These are phyloP conservation scores for Arrhamphus sclerolepis DNA, from an alignment of 2,797 vertebrate species.

Conservation along the genomic window DNA sequence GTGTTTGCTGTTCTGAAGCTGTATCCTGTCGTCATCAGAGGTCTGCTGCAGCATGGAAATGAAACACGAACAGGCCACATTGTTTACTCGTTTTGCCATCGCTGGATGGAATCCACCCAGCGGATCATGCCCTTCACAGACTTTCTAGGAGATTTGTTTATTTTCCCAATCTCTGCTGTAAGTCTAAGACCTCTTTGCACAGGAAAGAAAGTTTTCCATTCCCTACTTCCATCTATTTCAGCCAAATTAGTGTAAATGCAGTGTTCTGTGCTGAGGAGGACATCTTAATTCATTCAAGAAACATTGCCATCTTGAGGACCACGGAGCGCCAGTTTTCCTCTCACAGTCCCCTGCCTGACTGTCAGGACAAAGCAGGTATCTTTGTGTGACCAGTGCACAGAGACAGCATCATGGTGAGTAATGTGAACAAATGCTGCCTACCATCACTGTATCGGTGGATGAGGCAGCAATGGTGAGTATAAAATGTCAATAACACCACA, in stretches of 20 bases:
- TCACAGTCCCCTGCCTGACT: conserved; percentile 33
- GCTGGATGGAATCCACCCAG: conserved; percentile 61
- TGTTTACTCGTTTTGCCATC: conserved; percentile 50
- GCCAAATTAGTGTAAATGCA: conserved; percentile 26
- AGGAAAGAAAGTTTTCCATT: conserved; percentile 42
- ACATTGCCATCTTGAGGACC: conserved; percentile 72
- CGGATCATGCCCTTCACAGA: conserved; percentile 35
- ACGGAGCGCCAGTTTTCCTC: conserved; percentile 47
- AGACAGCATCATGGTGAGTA: conserved; percentile 66
- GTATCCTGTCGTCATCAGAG: conserved; percentile 41
- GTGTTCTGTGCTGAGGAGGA: conserved; percentile 55
- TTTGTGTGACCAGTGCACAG: conserved; percentile 29
- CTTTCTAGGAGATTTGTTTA: conserved; percentile 54
- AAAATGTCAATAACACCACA: conserved; percentile 53
- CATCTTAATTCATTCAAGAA: conserved; percentile 43
- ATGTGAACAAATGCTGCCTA: conserved; percentile 55
- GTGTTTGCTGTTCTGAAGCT: conserved; percentile 68
- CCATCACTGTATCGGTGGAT: conserved; percentile 72
- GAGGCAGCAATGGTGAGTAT: conserved; percentile 77
- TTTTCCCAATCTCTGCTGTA: conserved; percentile 36
- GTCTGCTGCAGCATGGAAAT: conserved; percentile 52
- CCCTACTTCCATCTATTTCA: conserved; percentile 49
- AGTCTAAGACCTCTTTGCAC: conserved; percentile 44
- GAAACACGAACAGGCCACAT: conserved; percentile 43
- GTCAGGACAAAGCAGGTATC: conserved; percentile 41